Evolutionary conservation across 2,888 invertebrate genomes (phyloP), one percentile per base, ranked within the genome.

Genomic region (Cephus spinipes): DNA sequence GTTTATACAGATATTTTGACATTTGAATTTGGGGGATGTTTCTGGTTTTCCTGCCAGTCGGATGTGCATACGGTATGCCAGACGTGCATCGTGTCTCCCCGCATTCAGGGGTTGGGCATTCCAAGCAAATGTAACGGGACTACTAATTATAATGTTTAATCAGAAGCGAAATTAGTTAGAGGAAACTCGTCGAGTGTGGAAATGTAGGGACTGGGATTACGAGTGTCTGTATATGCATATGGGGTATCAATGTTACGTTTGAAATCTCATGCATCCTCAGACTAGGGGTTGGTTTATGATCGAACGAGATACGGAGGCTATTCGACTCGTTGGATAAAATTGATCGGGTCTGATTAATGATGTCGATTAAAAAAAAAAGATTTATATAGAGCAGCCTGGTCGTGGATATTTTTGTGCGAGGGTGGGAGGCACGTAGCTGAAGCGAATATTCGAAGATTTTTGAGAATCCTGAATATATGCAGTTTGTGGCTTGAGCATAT

Each of bases 111-210:
- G 6, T 23, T 40, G 40, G 40, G 55, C 23, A 55, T 55, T 55
- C 71, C 71, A 71, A 31, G 33, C 12, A 71, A 71, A 23, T 33
- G 71, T 33, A 33, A 31, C 71, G 15, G 71, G 71, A 33, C 9
- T 33, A 11, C 71, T 33, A 71, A 30, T 71, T 71, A 71, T 71
- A 71, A 71, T 71, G 71, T 33, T 71, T 71, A 71, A 71, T 71
- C 71, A 71, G 71, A 15, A 32, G 71, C 30, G 71, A 71, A 71
- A 71, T 71, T 71, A 71, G 30, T 71, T 33, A 11, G 71, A 31
- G 33, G 71, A 12, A 31, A 11, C 55, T 55, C 23, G 23, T 23
- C 55, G 23, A 55, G 55, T 6, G 9, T 9, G 23, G 55, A 55
- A 55, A 40, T 23, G 23, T 23, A 23, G 23, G 55, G 23, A 55